Evolutionary conservation across 1,140 invertebrate genomes (phyloP), one percentile per base, ranked within the genome.

Genomic region (Ceratosolen fusciceps): DNA sequence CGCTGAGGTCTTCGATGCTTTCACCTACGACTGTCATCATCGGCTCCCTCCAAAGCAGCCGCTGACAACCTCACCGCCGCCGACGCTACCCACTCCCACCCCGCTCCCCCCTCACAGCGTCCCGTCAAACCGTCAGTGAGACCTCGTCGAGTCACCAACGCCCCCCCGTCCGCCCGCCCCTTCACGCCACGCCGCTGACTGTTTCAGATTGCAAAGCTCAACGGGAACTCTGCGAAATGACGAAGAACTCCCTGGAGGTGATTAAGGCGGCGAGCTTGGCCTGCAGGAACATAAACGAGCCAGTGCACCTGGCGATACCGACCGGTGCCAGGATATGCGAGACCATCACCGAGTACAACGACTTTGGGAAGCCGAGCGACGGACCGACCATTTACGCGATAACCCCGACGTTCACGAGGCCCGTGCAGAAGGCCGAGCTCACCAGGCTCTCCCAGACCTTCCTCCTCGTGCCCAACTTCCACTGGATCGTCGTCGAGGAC

Each of bases 401-500:
- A 73, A 99, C 98, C 9, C 98, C 98, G 34, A 99, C 98, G 1
- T 96, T 98, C 89, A 87, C 93, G 21, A 92, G 98, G 67, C 93
- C 95, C 43, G 96, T 96, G 65, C 98, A 99, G 91, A 99, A 98
- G 90, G 98, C 98, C 24, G 98, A 99, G 88, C 90, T 99, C 14
- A 98, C 96, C 60, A 93, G 97, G 85, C 90, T 99, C 12, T 95
- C 96, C 5, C 96, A 99, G 86, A 96, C 98, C 0, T 93, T 99
- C 77, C 92, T 95, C 83, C 92, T 96, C 78, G 93, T 98, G 39
- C 94, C 95, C 73, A 96, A 97, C 86, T 92, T 99, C 74, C 97
- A 99, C 88, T 99, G 98, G 98, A 96, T 99, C 82, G 88, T 99
- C 52, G 92, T 99, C 14, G 98, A 99, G 91, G 98, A 99, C 90